These are phyloP conservation scores for Macquaria ambigua DNA, from an alignment of 2,113 vertebrate species.

Conservation along the genomic window DNA sequence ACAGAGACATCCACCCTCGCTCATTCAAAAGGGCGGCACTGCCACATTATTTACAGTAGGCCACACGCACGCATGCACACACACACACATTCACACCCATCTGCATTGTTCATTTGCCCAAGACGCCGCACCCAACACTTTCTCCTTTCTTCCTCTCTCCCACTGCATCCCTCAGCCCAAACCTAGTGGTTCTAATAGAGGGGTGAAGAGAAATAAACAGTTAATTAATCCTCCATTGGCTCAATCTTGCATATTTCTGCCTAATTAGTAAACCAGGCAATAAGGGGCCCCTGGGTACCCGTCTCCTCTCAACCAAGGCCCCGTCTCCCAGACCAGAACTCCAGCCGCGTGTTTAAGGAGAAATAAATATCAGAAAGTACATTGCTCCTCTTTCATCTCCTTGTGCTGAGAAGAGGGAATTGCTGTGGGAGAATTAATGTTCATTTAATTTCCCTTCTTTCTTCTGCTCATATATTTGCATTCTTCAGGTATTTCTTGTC, in stretches of 20 bases:
- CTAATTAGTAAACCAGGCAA: constrained; percentile 81
- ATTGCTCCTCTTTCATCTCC: constrained; percentile 84
- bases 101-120: constrained; percentile 49
- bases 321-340: constrained; percentile 68
- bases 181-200: constrained; percentile 50
- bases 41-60: constrained; percentile 62
- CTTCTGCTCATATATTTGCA: constrained; percentile 83
- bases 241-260: constrained; percentile 78
- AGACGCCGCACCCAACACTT: constrained; percentile 44
- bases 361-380: constrained; percentile 86
- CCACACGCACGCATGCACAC: constrained; percentile 37
- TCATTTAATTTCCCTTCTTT: constrained; percentile 84
- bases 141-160: constrained; percentile 26
- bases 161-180: constrained; percentile 38
- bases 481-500: constrained; percentile 82
- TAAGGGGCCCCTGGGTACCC: constrained; percentile 68
- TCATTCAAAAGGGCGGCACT: constrained; percentile 57
- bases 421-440: constrained; percentile 82
- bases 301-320: constrained; percentile 58
- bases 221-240: constrained; percentile 80
- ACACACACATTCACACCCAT: constrained; percentile 37
- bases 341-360: constrained; percentile 75
- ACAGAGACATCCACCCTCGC: constrained; percentile 68
- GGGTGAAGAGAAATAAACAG: constrained; percentile 84
- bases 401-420: constrained; percentile 68